Conservation (phyloP, 2,888 invertebrate species). For the Terebella lapidaria region DNA sequence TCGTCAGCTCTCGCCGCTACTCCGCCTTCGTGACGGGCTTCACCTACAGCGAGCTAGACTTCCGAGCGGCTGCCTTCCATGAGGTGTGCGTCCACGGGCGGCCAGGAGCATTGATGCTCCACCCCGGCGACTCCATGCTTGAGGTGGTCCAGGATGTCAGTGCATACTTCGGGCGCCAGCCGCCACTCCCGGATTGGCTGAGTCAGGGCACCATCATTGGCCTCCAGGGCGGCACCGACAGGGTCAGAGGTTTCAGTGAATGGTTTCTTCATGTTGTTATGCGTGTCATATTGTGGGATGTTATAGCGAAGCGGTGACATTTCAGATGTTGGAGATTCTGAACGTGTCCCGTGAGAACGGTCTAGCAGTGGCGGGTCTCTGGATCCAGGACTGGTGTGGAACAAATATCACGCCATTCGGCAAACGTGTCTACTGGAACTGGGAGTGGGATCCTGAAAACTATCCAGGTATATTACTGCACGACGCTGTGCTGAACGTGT, state of each 20-base stretch:
- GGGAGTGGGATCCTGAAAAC: slow-evolving; percentile 35
- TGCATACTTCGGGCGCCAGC: slow-evolving; percentile 28
- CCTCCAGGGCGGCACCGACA: slow-evolving; percentile 37
- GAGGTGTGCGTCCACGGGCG: slow-evolving; percentile 8
- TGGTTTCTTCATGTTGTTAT: background rate
- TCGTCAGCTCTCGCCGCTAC: slow-evolving; percentile 33
- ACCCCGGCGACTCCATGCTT: slow-evolving; percentile 11
- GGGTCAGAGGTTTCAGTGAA: slow-evolving; percentile 22
- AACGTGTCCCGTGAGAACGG: slow-evolving; percentile 23
- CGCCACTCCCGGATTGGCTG: slow-evolving; percentile 36
- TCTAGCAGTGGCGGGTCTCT: slow-evolving; percentile 34
- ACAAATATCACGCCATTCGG: slow-evolving; percentile 38
- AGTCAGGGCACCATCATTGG: slow-evolving; percentile 36
- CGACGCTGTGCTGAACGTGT: background rate
- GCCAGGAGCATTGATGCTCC: slow-evolving; percentile 24
- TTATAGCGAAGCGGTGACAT: too few relatives aligned
- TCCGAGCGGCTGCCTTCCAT: slow-evolving; percentile 20
- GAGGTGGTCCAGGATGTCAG: slow-evolving; percentile 23
- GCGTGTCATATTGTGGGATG: background rate
- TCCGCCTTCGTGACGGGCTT: slow-evolving; percentile 32
- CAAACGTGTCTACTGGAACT: slow-evolving; percentile 40
- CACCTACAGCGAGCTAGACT: slow-evolving; percentile 35
- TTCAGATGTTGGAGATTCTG: slow-evolving; percentile 34
- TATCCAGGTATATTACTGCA: slow-evolving; percentile 33
- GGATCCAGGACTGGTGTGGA: slow-evolving; percentile 49